Conservation (phyloP, 2,888 invertebrate genomes). For the Cataglyphis livida region DNA sequence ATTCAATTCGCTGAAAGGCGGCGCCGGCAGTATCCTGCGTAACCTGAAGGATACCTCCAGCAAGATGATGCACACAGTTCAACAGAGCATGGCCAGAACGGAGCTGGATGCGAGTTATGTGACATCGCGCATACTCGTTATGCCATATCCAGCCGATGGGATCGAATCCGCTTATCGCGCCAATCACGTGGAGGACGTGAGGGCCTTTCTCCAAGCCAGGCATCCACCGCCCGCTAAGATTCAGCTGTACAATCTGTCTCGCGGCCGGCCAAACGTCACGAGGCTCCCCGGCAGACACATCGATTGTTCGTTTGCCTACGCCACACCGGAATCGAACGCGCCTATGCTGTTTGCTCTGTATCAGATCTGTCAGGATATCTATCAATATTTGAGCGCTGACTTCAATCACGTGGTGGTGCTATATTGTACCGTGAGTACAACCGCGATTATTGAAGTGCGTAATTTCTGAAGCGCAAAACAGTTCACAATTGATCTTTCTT, state of each 20-base stretch:
- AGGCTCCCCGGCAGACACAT: conserved; percentile 88
- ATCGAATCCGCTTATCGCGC: conserved; percentile 96
- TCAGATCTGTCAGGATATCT: conserved; percentile 95
- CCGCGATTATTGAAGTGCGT: background rate
- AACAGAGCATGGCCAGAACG: conserved; percentile 94
- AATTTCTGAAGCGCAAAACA: background rate
- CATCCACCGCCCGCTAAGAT: conserved; percentile 90
- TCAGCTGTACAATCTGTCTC: conserved; percentile 94
- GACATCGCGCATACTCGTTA: conserved; percentile 95
- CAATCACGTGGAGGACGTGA: conserved; percentile 97
- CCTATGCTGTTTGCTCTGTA: conserved; percentile 94
- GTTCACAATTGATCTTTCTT: conserved; percentile 49
- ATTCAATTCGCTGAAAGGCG: conserved; percentile 95
- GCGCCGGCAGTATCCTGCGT: conserved; percentile 96
- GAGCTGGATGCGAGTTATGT: conserved; percentile 97
- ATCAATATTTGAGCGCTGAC: conserved; percentile 93
- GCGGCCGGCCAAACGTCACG: conserved; percentile 86
- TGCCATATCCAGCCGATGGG: conserved; percentile 98
- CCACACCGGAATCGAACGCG: conserved; percentile 89
- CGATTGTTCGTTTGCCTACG: conserved; percentile 89
- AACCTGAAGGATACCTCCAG: conserved; percentile 98
- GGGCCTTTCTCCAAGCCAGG: conserved; percentile 92
- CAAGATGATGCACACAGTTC: conserved; percentile 98
- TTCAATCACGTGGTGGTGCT: conserved; percentile 92
- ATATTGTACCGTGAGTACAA: conserved; percentile 91